Base-by-base conservation (phyloP, 2,113 vertebrate species). In the Myodes glareolus region DNA sequence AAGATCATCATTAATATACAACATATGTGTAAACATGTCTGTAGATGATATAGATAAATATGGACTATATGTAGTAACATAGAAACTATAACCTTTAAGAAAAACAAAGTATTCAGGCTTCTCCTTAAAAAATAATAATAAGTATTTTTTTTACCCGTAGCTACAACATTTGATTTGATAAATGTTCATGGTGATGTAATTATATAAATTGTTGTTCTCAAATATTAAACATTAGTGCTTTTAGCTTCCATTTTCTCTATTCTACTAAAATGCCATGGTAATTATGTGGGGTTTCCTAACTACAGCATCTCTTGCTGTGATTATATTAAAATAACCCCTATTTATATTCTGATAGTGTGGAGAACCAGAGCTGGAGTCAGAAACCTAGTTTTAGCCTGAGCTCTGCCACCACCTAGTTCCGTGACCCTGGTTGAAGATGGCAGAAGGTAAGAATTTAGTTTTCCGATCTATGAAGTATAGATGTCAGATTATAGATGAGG, bases 251-350 rank as follows among this genome's bases (percentile, higher is more conserved):
- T 92, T 73, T 90, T 90, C 91, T 96, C 50, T 77, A 4, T 96
- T 95, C 76, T 80, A 65, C 52, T 80, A 89, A 97, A 92, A 55
- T 52, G 82, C 1, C 45, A 92, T 92, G 72, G 90, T 85, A 87
- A 90, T 94, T 96, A 47, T 45, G 39, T 42, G 36, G 47, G 76
- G 16, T 73, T 92, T 92, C 81, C 76, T 82, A 96, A 77, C 76
- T 87, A 65, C 67, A 89, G 61, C 76, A 73, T 96, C 92, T 88
- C 70, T 72, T 70, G 19, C 14, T 92, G 16, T 91, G 55, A 92
- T 96, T 96, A 96, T 1, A 67, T 87, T 50, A 82, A 93, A 97
- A 93, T 94, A 94, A 92, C 58, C 19, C 36, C 72, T 89, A 88
- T 95, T 95, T 95, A 50, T 94, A 90, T 97, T 95, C 91, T 95